Evolutionary conservation across 2,113 vertebrate species (phyloP).

Genomic region (Oryzias javanicus): DNA sequence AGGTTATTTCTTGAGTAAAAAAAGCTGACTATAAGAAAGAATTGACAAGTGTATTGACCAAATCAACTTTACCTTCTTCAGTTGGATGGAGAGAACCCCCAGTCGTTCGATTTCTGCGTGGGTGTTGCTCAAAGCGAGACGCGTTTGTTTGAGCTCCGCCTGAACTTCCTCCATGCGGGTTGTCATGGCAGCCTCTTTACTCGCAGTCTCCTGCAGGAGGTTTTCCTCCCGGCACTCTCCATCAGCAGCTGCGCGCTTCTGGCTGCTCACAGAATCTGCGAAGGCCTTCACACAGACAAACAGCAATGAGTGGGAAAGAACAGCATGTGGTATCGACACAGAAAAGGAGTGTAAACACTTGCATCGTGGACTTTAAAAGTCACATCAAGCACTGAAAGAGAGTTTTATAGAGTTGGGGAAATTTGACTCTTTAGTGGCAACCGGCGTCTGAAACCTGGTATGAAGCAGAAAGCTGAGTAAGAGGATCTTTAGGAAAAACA

Average conservation of each 20-base stretch:
- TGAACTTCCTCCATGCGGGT: constrained; percentile 79
- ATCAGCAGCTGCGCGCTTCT: constrained; percentile 81
- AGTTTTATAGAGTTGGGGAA: constrained; percentile 3
- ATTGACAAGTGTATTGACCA: too few relatives aligned
- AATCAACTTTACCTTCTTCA: constrained; percentile 77
- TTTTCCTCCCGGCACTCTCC: constrained; percentile 82
- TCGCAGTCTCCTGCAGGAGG: constrained; percentile 79
- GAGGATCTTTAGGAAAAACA: constrained; percentile 11
- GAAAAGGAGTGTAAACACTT: background rate
- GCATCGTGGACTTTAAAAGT: background rate
- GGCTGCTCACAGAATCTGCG: constrained; percentile 80
- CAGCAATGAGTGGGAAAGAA: background rate
- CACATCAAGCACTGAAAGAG: constrained; percentile 7
- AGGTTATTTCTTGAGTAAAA: background rate
- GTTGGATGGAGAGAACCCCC: constrained; percentile 60
- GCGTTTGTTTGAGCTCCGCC: constrained; percentile 76
- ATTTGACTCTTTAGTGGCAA: background rate
- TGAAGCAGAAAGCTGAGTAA: background rate
- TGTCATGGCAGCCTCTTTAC: constrained; percentile 81
- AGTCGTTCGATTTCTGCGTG: constrained; percentile 79
- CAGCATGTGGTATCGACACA: background rate
- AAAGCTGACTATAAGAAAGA: background rate
- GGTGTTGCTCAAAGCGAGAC: constrained; percentile 70
- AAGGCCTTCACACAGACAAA: constrained; percentile 74
- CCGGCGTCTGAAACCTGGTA: constrained; percentile 1